Evolutionary conservation across 2,113 vertebrate genomes (phyloP).

Genomic region (Rattus norvegicus): GRCr8 NC_086019.1:98522501-98523000

Average conservation of each 20-base stretch:
- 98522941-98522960: neutral
- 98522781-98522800: slow-evolving; percentile 96
- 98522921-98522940: neutral
- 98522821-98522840: slow-evolving; percentile 31
- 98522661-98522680: neutral
- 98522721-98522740: slow-evolving; percentile 86
- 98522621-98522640: slow-evolving; percentile 39
- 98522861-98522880: neutral
- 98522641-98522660: neutral
- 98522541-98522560: slow-evolving; percentile 36
- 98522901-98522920: neutral
- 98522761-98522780: slow-evolving; percentile 98
- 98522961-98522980: slow-evolving; percentile 30
- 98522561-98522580: neutral
- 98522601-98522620: neutral
- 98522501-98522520: neutral
- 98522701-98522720: slow-evolving; percentile 84
- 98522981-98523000: slow-evolving; percentile 79
- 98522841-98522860: neutral
- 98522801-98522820: slow-evolving; percentile 87
- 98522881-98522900: neutral
- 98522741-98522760: slow-evolving; percentile 97
- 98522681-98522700: slow-evolving; percentile 75
- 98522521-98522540: neutral
- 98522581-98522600: neutral